Evolutionary conservation across 2,888 invertebrate genomes (phyloP), one percentile per base, ranked within the genome.

Genomic region (Minunthozetes semirufus): DNA sequence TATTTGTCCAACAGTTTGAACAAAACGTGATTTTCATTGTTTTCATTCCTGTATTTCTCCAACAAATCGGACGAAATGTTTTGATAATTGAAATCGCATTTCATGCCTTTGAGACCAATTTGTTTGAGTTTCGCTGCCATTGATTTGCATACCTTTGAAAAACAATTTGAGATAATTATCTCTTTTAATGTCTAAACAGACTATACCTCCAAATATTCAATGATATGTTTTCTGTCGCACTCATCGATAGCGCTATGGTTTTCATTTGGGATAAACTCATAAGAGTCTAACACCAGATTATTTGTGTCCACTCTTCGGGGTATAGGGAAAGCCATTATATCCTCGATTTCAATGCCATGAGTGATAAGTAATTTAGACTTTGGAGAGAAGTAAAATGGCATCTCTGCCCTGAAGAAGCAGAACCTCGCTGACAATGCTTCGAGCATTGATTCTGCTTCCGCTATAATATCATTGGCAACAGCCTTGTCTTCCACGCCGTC

Each of bases 161-260:
- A n/a, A 50, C 17, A 5, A 50, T 50, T 50, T 50, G 17, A 50
- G 17, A 6, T 5, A 50, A 50, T 42, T 9, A 42, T n/a, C 17
- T 5, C 4, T 50, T 50, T 13, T 50, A 50, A n/a, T 17, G 9
- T 50, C 50, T 13, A 50, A 13, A 13, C 15, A 50, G n/a, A 50
- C 17, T 76, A 50, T 77, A 76, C 19, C 63, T 73, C 48, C 76
- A 76, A 33, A 75, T 76, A 48, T 72, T 73, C 11, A 66, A 63
- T 50, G 77, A 78, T n/a, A 0, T 42, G 4, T 48, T 25, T 19
- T n/a, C 6, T 29, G 25, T 48, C 48, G n/a, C 66, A 17, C 22
- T 66, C 25, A 4, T 72, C 29, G 22, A 72, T 48, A 6, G 33
- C 48, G n/a, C n/a, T 25, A 17, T 15, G 2, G n/a, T 72, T 22